phyloP scores from a whole-genome alignment of 2,888 invertebrate genomes.

The Aphidoletes aphidimyza region DNA sequence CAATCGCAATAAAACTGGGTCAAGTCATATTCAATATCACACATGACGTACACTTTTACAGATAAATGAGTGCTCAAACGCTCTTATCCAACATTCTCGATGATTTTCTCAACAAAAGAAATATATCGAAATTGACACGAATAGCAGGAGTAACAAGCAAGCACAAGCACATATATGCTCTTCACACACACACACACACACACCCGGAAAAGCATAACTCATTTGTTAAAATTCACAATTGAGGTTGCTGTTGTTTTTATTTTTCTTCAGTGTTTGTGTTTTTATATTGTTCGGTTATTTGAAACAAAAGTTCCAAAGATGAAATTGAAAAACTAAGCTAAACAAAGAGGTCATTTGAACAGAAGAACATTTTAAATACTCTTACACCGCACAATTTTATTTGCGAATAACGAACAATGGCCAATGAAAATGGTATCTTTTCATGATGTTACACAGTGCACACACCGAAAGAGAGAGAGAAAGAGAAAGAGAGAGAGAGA shows the following conservation, averaged over 20 bases:
- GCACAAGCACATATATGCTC: background rate
- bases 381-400: too few species aligned
- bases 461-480: too few species aligned
- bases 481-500: too few species aligned
- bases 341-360: background rate
- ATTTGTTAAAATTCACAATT: too few species aligned
- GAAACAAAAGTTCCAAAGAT: background rate
- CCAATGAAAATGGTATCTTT: too few species aligned
- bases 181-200: background rate
- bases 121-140: background rate
- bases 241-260: too few species aligned
- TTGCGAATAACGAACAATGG: too few species aligned
- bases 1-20: background rate
- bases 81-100: background rate
- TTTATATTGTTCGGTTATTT: too few species aligned
- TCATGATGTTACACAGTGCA: too few species aligned
- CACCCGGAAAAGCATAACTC: background rate
- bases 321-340: background rate
- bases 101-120: background rate
- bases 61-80: background rate
- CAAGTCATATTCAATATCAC: conserved; percentile 25
- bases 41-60: background rate
- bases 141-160: too few species aligned
- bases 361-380: background rate
- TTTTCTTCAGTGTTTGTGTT: too few species aligned